phyloP scores from a whole-genome alignment of 2,888 invertebrate species.

The Tachystola acroxantha region DNA sequence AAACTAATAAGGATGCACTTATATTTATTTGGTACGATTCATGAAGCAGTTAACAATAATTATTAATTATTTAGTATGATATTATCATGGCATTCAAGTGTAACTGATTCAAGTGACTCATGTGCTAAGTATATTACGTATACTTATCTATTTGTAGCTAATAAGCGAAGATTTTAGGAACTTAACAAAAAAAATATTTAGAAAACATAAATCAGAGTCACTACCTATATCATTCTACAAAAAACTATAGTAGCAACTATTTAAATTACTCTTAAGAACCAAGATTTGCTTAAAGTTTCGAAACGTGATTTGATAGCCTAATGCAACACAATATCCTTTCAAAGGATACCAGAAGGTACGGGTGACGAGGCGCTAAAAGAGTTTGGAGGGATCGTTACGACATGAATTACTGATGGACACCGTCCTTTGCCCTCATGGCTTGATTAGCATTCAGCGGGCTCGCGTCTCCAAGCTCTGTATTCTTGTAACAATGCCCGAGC shows the following conservation, averaged over 20 bases:
- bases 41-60: too few relatives aligned
- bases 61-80: too few relatives aligned
- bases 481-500: constrained; percentile 64
- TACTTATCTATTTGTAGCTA: too few relatives aligned
- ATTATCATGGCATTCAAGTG: too few relatives aligned
- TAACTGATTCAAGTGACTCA: too few relatives aligned
- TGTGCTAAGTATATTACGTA: too few relatives aligned
- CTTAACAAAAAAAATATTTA: too few relatives aligned
- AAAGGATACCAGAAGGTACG: constrained; percentile 21
- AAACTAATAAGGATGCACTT: too few relatives aligned
- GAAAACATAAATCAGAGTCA: too few relatives aligned
- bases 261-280: neutral
- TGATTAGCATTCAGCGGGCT: constrained; percentile 69
- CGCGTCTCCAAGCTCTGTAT: constrained; percentile 54
- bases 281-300: neutral
- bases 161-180: too few relatives aligned
- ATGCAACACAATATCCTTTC: constrained; percentile 10
- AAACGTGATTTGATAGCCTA: neutral
- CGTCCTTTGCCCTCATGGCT: constrained; percentile 50
- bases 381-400: constrained; percentile 53
- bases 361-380: constrained; percentile 37
- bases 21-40: too few relatives aligned
- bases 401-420: constrained; percentile 67
- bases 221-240: too few relatives aligned
- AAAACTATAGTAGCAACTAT: neutral